These are phyloP conservation scores for Chlorops oryzae DNA, from an alignment of 1,140 invertebrate genomes.

Conservation along the genomic window DNA sequence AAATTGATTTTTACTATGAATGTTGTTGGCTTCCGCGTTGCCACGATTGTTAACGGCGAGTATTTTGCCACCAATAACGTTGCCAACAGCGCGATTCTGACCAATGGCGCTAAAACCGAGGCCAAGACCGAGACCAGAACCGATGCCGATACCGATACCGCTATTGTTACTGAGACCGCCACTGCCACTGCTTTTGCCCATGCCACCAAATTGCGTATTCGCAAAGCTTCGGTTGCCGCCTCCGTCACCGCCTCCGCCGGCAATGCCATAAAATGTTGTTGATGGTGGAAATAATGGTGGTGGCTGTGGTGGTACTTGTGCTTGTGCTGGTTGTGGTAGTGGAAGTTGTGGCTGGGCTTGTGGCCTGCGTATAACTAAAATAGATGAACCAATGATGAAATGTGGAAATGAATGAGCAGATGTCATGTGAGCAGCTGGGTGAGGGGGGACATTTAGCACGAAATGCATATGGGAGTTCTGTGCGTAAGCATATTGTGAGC, in stretches of 20 bases:
- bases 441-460: neutral
- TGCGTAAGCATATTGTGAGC: too few relatives aligned
- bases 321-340: too few relatives aligned
- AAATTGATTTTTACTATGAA: too few relatives aligned
- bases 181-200: constrained; percentile 18
- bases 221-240: too few relatives aligned
- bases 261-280: constrained; percentile 37
- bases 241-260: constrained; percentile 22
- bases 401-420: constrained; percentile 11
- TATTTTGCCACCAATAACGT: neutral
- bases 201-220: too few relatives aligned
- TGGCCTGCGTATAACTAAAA: constrained; percentile 47
- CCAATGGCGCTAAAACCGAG: too few relatives aligned
- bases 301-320: too few relatives aligned
- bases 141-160: constrained; percentile 1
- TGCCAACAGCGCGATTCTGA: neutral
- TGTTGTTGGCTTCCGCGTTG: constrained; percentile 3
- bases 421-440: too few relatives aligned
- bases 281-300: too few relatives aligned
- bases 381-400: constrained; percentile 44
- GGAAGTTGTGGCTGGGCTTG: too few relatives aligned
- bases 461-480: constrained; percentile 46
- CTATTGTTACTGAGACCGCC: constrained; percentile 22
- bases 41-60: neutral
- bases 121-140: too few relatives aligned